A percentile compares a stretch with the other conserved stretches of the same genome.
Conservation (phyloP, 2,113 vertebrate species). For the Heterochromis multidens region DNA sequence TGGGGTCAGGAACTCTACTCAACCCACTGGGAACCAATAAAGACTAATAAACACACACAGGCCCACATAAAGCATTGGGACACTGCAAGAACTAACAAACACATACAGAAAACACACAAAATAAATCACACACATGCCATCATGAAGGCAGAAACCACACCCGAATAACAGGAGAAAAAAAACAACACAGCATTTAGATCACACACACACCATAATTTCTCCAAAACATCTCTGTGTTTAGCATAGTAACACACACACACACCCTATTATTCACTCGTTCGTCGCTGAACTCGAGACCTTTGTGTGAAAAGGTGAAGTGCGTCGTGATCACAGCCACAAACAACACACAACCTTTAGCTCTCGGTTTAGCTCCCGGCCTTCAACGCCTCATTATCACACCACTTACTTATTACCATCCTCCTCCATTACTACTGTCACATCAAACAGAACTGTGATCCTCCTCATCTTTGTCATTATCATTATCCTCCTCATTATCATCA, state of each 20-base stretch:
- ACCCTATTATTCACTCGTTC: background rate
- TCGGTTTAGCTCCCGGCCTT: background rate
- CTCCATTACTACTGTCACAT: conserved; percentile 9
- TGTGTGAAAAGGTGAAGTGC: conserved; percentile 39
- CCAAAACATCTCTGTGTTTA: background rate
- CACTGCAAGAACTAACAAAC: background rate
- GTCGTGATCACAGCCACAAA: conserved; percentile 34
- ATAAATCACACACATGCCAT: background rate
- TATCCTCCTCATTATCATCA: conserved; percentile 12
- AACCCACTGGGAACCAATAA: conserved; percentile 51
- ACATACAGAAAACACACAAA: background rate
- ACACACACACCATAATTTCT: background rate
- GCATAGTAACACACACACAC: background rate
- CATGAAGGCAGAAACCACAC: background rate
- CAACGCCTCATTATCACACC: conserved; percentile 11
- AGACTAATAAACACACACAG: background rate
- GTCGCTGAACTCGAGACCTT: conserved; percentile 11
- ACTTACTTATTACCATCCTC: conserved; percentile 1
- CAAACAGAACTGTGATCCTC: conserved; percentile 3
- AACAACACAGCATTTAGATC: background rate
- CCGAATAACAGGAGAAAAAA: fast-evolving
- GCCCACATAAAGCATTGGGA: background rate
- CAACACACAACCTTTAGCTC: conserved; percentile 17
- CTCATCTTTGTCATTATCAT: conserved; percentile 7
- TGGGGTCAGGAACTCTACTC: conserved; percentile 56